Evolutionary conservation across 2,888 invertebrate species (phyloP), one percentile per base, ranked within the genome.

Genomic region (Ormyrus pomaceus): DNA sequence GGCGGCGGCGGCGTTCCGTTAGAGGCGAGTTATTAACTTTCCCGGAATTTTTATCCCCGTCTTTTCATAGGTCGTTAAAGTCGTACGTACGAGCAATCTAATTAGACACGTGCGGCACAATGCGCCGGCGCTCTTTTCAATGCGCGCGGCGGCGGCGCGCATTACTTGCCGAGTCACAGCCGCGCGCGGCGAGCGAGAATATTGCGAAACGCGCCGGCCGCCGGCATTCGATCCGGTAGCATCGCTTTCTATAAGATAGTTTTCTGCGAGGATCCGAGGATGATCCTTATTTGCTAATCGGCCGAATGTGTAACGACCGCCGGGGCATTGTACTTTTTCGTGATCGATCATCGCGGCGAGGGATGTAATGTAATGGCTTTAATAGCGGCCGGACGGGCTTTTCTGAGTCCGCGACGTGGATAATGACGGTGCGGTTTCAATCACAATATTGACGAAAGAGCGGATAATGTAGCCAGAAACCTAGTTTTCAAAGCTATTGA

Each of bases 71-170:
- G 55, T 74, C 80, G 69, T 74, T 70, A 73, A 50, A n/a, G 45
- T 10, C 50, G n/a, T n/a, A 45, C 19, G 2, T 53, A 11, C 50
- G n/a, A 58, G 62, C 70, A 76, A 77, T 76, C 72, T 73, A 80
- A 80, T 77, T 80, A 80, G 73, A 73, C 80, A 77, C 72, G 80
- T 80, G 75, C 72, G 10, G 48, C 34, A 69, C 73, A 80, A 80
- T 73, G 61, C 34, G 56, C 70, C 48, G 19, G 48, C 46, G 56
- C 61, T 72, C 68, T 48, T 66, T 72, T 64, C 69, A 69, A 64
- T 56, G 53, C 69, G 53, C 69, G 64, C 55, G 58, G 51, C 48
- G 19, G 19, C 2, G 68, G 68, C 45, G 69, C 45, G 58, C 65
- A 65, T 65, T 59, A 58, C 71, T 59, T 74, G 74, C 70, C 58